Percentiles rank a stretch among this genome's conserved stretches.
Evolutionary conservation across 2,797 vertebrate genomes (phyloP).

Genomic region (Xenentodon cancila): DNA sequence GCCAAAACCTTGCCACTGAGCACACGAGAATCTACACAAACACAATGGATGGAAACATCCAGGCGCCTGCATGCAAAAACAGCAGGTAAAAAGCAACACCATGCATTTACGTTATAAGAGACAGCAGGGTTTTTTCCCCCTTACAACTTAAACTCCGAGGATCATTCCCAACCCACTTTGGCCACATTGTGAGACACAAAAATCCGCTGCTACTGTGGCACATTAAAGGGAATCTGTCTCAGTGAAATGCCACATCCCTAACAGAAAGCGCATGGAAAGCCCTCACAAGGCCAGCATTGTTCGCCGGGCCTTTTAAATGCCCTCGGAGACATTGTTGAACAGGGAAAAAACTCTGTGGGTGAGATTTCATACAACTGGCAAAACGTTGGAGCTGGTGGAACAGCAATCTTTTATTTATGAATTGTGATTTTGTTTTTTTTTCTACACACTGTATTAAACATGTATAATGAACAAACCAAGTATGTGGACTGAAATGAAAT

Average conservation of each 20-base stretch:
- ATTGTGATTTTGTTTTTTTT: too few species aligned
- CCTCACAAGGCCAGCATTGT: constrained; percentile 80
- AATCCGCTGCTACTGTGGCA: constrained; percentile 53
- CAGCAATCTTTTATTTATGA: constrained; percentile 25
- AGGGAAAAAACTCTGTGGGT: constrained; percentile 37
- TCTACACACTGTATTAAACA: too few species aligned
- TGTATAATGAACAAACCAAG: too few species aligned
- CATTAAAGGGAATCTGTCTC: constrained; percentile 59
- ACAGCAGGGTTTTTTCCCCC: neutral
- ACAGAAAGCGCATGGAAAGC: constrained; percentile 72
- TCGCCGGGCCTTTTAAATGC: constrained; percentile 63
- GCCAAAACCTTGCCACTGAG: constrained; percentile 40
- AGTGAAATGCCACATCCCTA: constrained; percentile 73
- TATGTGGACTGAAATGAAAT: too few species aligned
- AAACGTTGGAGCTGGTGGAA: constrained; percentile 35
- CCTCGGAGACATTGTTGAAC: constrained; percentile 57
- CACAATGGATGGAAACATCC: constrained; percentile 20
- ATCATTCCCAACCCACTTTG: constrained; percentile 18
- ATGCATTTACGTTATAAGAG: constrained; percentile 3
- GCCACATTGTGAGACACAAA: constrained; percentile 54
- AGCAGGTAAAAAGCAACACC: constrained; percentile 11
- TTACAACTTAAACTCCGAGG: neutral
- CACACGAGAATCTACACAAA: constrained; percentile 12
- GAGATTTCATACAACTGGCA: constrained; percentile 39
- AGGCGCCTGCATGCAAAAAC: constrained; percentile 9